phyloP scores from a whole-genome alignment of 2,113 vertebrate genomes.

The Fulmarus glacialis region DNA sequence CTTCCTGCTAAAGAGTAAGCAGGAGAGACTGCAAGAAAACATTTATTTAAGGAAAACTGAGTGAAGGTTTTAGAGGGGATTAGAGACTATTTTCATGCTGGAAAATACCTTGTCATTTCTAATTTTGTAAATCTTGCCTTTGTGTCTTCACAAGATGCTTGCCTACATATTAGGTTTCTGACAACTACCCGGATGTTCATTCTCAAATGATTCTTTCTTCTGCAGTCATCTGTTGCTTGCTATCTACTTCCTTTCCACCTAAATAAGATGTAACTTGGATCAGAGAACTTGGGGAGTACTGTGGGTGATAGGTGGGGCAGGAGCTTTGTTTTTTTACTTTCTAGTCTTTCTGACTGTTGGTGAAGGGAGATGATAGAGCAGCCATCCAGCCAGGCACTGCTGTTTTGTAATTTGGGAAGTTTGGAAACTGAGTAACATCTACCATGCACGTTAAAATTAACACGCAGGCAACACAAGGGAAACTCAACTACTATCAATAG shows the following conservation, averaged over 20 bases:
- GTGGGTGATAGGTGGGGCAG: neutral
- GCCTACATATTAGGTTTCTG: neutral
- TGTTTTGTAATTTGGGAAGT: neutral
- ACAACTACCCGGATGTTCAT: neutral
- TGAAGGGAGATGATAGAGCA: neutral
- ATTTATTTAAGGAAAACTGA: neutral
- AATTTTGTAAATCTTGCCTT: neutral
- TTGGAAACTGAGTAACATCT: neutral
- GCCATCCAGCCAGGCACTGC: neutral
- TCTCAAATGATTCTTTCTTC: neutral
- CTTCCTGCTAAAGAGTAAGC: neutral
- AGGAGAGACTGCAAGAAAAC: neutral
- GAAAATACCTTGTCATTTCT: neutral
- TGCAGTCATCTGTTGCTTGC: neutral
- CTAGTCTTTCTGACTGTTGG: neutral
- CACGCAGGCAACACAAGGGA: neutral
- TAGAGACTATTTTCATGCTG: neutral
- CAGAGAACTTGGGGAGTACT: neutral
- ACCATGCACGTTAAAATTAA: neutral
- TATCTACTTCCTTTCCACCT: neutral
- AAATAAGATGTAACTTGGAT: neutral
- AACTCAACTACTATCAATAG: neutral
- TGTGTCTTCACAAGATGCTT: neutral
- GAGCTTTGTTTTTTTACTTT: neutral
- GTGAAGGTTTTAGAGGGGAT: neutral